Evolutionary conservation across 1,140 invertebrate species (phyloP), one percentile per base, ranked within the genome.

Genomic region (Brachionus rotundiformis): DNA sequence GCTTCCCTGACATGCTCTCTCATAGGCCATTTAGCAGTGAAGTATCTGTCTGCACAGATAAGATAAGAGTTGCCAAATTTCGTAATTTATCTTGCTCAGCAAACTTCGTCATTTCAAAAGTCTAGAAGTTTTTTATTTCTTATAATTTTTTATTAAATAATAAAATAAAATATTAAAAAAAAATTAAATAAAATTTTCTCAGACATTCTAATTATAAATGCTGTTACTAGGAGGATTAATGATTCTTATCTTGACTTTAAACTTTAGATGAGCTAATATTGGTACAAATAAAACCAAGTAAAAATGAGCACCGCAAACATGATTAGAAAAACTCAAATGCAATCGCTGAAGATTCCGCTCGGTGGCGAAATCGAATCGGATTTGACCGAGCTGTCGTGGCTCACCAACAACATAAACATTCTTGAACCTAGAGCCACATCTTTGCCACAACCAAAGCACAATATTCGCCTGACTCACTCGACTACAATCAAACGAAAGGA

Each of bases 381-480:
- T 54, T 8, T 79, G n/a, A 79, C 76, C 23, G 76, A 79, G 47
- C 29, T 79, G 3, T 79, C 76, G 36, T 79, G 76, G 76, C 33
- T 79, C 8, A 79, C 76, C 8, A 39, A 79, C 16, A 79, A 39
- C 29, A 79, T 79, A 0, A 77, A 39, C 29, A 39, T 59, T 23
- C 23, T 79, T 4, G 68, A 5, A 25, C 39, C 63, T 5, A 68
- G 33, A 33, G 6, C n/a, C 41, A 73, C 68, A 73, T 73, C 68
- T 73, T 44, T 73, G 23, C 19, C 19, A 6, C 2, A 29, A 44
- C 39, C 76, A 11, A 63, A 61, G 47, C 25, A 19, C 19, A 61
- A 23, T 19, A 29, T 79, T 1, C 16, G 8, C 25, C 23, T 79
- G 3, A 33, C 5, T 5, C 29, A 39, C 16, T 33, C 65, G 4